phyloP scores from a whole-genome alignment of 2,888 invertebrate genomes.

The Microplitis manilae region DNA sequence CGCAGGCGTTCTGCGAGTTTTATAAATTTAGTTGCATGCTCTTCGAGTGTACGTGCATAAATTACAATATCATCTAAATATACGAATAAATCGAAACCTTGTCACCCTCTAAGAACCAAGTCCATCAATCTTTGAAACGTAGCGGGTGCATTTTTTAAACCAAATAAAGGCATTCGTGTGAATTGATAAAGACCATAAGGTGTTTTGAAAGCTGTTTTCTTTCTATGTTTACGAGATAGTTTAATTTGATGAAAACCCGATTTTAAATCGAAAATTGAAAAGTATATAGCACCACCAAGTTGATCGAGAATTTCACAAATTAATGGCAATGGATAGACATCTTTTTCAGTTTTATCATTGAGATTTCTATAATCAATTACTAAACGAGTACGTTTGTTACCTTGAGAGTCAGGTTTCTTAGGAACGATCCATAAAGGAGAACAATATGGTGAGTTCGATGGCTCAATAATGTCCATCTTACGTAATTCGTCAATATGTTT shows the following conservation, averaged over 20 bases:
- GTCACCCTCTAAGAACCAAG: conserved; percentile 7
- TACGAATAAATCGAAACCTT: background rate
- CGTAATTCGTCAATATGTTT: conserved; percentile 7
- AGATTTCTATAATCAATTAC: conserved; percentile 5
- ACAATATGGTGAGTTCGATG: conserved; percentile 23
- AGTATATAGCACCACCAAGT: conserved; percentile 27
- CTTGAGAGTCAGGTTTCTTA: conserved; percentile 18
- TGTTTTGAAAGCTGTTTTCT: conserved; percentile 33
- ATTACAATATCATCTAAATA: conserved; percentile 22
- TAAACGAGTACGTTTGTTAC: background rate
- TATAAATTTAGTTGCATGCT: conserved; percentile 6
- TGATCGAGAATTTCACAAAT: conserved; percentile 20
- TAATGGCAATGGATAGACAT: no score
- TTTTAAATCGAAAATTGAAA: conserved; percentile 30
- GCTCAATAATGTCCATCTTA: conserved; percentile 3
- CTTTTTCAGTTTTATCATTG: no score
- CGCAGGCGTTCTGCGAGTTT: background rate
- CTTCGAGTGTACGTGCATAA: conserved; percentile 1
- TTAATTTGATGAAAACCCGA: conserved; percentile 31
- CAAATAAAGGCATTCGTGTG: conserved; percentile 33
- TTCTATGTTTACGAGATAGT: background rate
- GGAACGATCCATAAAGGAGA: background rate
- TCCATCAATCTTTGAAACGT: conserved; percentile 37
- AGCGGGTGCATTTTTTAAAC: conserved; percentile 33
- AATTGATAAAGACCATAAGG: conserved; percentile 31